Evolutionary conservation across 2,797 vertebrate species (phyloP).

Genomic region (Sarcoramphus papa): DNA sequence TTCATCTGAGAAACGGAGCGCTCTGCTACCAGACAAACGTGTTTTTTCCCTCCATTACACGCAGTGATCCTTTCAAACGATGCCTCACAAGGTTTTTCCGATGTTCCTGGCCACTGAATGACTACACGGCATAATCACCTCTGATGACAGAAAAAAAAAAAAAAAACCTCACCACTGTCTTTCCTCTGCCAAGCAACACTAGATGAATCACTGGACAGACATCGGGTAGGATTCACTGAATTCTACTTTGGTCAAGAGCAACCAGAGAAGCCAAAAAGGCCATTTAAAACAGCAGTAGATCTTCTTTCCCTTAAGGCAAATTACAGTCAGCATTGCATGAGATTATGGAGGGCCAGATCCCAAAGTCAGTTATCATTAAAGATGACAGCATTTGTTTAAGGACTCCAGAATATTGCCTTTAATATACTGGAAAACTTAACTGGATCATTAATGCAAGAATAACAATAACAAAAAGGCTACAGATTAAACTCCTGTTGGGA

Average conservation of each 20-base stretch:
- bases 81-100: neutral
- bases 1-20: neutral
- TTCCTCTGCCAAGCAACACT: neutral
- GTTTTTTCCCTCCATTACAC: accelerated
- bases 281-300: neutral
- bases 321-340: neutral
- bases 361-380: neutral
- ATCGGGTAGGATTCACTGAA: neutral
- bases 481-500: neutral
- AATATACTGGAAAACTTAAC: neutral
- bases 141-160: too few relatives aligned
- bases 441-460: neutral
- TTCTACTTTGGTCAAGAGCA: neutral
- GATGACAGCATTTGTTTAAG: neutral
- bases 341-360: neutral
- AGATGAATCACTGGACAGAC: neutral
- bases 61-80: neutral
- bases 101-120: neutral
- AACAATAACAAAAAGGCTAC: neutral
- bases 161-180: neutral
- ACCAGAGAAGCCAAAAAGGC: neutral
- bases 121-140: neutral
- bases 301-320: neutral
- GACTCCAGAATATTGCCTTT: neutral
- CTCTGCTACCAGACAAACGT: neutral